Evolutionary conservation across 2,888 invertebrate genomes (phyloP).

Genomic region (Lamproptera curius): DNA sequence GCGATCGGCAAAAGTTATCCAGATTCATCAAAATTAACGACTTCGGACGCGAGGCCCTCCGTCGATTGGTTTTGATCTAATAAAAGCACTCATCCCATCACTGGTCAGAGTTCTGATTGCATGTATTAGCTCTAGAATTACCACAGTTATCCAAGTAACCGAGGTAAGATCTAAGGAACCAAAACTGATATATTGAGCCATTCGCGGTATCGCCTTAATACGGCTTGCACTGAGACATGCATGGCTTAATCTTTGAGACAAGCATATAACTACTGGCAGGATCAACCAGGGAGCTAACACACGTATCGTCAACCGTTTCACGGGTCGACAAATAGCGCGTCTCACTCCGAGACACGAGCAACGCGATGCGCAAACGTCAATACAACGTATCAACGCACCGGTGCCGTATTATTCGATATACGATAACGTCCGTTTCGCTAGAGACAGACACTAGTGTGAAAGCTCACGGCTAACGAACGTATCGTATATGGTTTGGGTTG

Average conservation of each 20-base stretch:
- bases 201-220: constrained; percentile 76
- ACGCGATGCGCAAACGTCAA: not conserved
- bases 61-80: constrained; percentile 56
- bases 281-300: constrained; percentile 65
- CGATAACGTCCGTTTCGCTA: too few relatives aligned
- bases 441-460: too few relatives aligned
- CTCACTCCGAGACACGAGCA: not conserved
- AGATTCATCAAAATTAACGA: constrained; percentile 65
- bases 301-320: not conserved
- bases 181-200: constrained; percentile 79
- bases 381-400: not conserved
- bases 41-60: constrained; percentile 48
- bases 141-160: constrained; percentile 77
- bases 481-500: too few relatives aligned
- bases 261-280: constrained; percentile 82
- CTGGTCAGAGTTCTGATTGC: constrained; percentile 66
- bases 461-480: too few relatives aligned
- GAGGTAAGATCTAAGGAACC: constrained; percentile 32
- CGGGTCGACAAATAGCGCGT: not conserved
- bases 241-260: constrained; percentile 83
- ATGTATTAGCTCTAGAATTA: constrained; percentile 84
- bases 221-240: constrained; percentile 74
- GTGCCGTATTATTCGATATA: not conserved
- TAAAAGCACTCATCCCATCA: constrained; percentile 62
- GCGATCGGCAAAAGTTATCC: constrained; percentile 55